A percentile compares a stretch with the other conserved stretches of the same genome.
These are phyloP conservation scores for Gila orcuttii DNA, from an alignment of 2,113 vertebrate species.

Conservation along the genomic window DNA sequence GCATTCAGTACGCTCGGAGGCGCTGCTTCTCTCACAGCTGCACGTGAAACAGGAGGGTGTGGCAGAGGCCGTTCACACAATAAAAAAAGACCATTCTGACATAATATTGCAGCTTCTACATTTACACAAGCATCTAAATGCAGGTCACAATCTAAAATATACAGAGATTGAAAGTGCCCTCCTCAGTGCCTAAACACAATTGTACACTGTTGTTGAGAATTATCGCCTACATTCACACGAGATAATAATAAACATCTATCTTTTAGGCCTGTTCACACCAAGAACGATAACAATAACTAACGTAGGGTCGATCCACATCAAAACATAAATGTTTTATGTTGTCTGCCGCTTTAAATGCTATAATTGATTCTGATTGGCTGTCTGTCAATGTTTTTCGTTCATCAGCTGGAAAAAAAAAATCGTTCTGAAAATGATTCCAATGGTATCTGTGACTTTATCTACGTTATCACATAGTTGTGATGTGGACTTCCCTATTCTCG, in stretches of 20 bases:
- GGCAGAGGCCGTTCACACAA: constrained; percentile 51
- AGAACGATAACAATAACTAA: neutral
- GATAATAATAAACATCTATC: neutral
- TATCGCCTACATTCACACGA: neutral
- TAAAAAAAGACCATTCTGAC: neutral
- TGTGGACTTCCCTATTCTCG: no score
- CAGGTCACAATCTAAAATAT: neutral
- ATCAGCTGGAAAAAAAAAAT: no score
- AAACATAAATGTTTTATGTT: no score
- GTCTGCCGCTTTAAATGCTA: no score
- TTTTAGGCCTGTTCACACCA: neutral
- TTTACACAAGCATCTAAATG: neutral
- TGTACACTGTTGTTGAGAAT: neutral
- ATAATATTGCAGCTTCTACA: neutral
- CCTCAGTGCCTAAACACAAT: neutral
- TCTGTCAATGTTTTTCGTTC: no score
- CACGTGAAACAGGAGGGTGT: constrained; percentile 74
- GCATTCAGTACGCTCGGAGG: constrained; percentile 42
- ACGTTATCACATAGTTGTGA: no score
- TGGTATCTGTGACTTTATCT: no score
- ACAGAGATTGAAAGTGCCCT: neutral
- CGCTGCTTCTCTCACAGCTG: constrained; percentile 67
- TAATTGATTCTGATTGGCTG: no score
- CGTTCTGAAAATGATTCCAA: no score
- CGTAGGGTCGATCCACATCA: no score